Base-by-base conservation (phyloP, 2,113 vertebrate genomes). In the Ophthalmolycus amberensis region DNA sequence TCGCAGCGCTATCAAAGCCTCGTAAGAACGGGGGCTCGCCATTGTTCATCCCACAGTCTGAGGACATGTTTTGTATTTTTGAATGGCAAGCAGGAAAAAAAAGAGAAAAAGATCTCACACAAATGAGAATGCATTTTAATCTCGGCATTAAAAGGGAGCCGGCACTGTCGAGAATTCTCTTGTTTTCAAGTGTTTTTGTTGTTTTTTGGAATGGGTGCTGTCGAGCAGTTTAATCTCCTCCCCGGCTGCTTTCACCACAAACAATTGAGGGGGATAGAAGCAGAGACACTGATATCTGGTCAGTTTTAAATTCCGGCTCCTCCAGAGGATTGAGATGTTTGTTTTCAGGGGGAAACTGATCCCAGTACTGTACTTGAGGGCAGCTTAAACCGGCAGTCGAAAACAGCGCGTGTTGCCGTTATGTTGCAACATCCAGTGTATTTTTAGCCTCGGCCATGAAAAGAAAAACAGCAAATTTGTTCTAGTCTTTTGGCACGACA, bases 401-500 rank as follows among this genome's bases (percentile, higher is more conserved):
- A 85, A 90, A 71, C 82, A 75, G 37, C 12, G 16, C n/a, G 63
- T 79, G 88, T 93, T 94, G 91, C 91, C 59, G 63, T 82, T 64
- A 34, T 84, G 77, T 92, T 94, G 91, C 93, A 93, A 72, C 91
- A 93, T 91, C 83, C 85, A 56, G 76, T 27, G 37, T 92, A 90
- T 87, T 93, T 94, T 90, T 91, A 90, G 84, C 75, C 32, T 44
- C 5, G 38, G 50, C 64, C 46, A 32, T 71, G 70, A 73, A 79
- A 84, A 9, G 50, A 78, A 86, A 86, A 79, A 82, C 65, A 68
- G 29, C 40, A 22, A 59, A 67, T 76, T 88, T 80, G 7, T 3
- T 48, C 64, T 86, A 72, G 54, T 91, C 82, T 75, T 78, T 67
- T 87, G 85, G 85, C 80, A 84, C 40, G 75, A 83, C 72, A 75